Evolutionary conservation across 1,140 invertebrate species (phyloP), one percentile per base, ranked within the genome.

Genomic region (Papilio polytes): DNA sequence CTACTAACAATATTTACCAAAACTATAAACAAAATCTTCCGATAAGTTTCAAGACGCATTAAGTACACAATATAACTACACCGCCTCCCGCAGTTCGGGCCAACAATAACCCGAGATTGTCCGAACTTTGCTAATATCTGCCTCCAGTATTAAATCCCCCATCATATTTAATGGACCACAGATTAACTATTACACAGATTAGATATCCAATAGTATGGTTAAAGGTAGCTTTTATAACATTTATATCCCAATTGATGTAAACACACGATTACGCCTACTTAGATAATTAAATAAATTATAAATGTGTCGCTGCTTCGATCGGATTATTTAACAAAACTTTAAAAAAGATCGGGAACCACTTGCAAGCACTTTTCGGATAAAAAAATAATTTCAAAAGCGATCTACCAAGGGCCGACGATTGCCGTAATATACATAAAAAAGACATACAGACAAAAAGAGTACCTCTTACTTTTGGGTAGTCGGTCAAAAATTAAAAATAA

Each of bases 161-260:
- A 76, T 76, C 74, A 76, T 76, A 46, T 76, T 76, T 76, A 76
- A 51, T 31, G 3, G 74, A 15, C 46, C 74, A 22, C 74, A 76
- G 74, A 74, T 74, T 74, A 74, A 44, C 72, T 74, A 22, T 46
- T 41, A 72, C 3, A 26, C 26, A 41, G 31, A 73, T 73, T 44
- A 46, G 31, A 20, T 46, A 73, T 18, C 41, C 36, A 9, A 15
- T 41, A 7, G 3, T 15, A 70, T 46, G 41, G 41, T 73, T 73
- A 73, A 20, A 31, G 26, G 2, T 26, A 56, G 6, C 3, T 56
- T 63, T 63, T 26, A 63, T 59, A 22, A 6, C 20, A 59, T 59
- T 59, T 8, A 9, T n/a, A 20, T 41, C 36, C 1, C 2, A 26
- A 26, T 26, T 26, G 26, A 26, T 26, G 26, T 26, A 26, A 26